Base-by-base conservation (phyloP, 2,797 vertebrate genomes). In the Vireo griseus region DNA sequence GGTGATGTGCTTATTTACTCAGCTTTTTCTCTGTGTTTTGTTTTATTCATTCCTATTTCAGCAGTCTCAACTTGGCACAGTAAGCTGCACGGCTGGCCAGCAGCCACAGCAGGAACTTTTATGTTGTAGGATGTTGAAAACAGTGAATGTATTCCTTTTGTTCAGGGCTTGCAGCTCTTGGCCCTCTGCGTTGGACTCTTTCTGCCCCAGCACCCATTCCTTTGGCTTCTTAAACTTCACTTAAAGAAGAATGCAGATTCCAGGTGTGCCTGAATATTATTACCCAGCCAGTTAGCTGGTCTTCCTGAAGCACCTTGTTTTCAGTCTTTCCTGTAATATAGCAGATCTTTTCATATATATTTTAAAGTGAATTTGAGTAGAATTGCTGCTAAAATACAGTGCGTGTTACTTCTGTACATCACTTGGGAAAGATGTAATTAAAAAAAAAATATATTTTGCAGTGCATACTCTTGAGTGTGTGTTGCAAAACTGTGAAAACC, bases 81-180 rank as follows among this genome's bases (percentile, higher is more conserved):
- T 63, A 76, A 89, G 45, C 45, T 67, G 57, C 74, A 54, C 21
- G 85, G 59, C 65, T 91, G 90, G 86, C 81, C 92, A 93, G 71
- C 39, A 79, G 78, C 35, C 50, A 68, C 50, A 55, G 73, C 65
- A 93, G 62, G 25, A 87, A 63, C 55, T 87, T 94, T 86, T 68
- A 82, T 28, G 74, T 66, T 89, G 55, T 61, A 92, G 83, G 42
- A 95, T 83, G 42, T 91, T 65, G 95, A 57, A 92, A 78, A 86
- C 37, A 89, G 63, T 90, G 11, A 88, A 90, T 72, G 13, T 95
- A 33, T 86, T 95, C 92, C 71, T 96, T 91, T 92, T 29, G 57
- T 95, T 62, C 87, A 99, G 99, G 99, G 98, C 59, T 99, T 99
- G 99, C 99, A 99, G 98, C 98, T 99, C 88, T 97, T 99, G 82